Evolutionary conservation across 2,888 invertebrate species (phyloP).

Genomic region (Hedychridium roseum): DNA sequence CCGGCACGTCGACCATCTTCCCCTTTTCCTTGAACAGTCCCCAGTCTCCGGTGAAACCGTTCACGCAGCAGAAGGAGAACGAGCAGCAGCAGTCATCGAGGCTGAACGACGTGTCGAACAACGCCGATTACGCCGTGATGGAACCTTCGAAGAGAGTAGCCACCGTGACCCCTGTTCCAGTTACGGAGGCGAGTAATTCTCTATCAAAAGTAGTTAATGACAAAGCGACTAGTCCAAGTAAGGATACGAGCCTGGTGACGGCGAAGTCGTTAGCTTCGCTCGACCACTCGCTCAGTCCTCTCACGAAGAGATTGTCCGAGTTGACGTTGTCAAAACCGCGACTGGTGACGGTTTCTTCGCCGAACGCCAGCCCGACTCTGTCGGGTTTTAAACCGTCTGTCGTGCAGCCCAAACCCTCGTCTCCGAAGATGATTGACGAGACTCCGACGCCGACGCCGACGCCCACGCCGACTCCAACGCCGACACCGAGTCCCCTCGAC

Average conservation of each 20-base stretch:
- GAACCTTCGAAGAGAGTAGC: conserved; percentile 39
- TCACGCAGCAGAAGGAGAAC: conserved; percentile 44
- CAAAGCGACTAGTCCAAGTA: conserved; percentile 28
- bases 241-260: conserved; percentile 20
- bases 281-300: conserved; percentile 39
- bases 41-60: conserved; percentile 69
- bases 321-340: conserved; percentile 49
- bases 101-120: conserved; percentile 12
- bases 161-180: conserved; percentile 43
- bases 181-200: conserved; percentile 33
- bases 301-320: conserved; percentile 54
- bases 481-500: conserved; percentile 65
- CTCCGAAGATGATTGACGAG: conserved; percentile 51
- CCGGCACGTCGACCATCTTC: conserved; percentile 71
- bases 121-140: conserved; percentile 39
- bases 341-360: conserved; percentile 50
- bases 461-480: conserved; percentile 50
- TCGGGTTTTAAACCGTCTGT: conserved; percentile 37
- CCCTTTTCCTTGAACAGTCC: conserved; percentile 76
- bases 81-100: conserved; percentile 15
- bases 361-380: conserved; percentile 40
- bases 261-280: conserved; percentile 26
- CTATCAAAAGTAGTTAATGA: conserved; percentile 23
- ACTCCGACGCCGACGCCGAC: conserved; percentile 42
- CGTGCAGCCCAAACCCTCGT: conserved; percentile 34